Conservation (phyloP, 2,888 invertebrate genomes). For the Andrena minutula region DNA sequence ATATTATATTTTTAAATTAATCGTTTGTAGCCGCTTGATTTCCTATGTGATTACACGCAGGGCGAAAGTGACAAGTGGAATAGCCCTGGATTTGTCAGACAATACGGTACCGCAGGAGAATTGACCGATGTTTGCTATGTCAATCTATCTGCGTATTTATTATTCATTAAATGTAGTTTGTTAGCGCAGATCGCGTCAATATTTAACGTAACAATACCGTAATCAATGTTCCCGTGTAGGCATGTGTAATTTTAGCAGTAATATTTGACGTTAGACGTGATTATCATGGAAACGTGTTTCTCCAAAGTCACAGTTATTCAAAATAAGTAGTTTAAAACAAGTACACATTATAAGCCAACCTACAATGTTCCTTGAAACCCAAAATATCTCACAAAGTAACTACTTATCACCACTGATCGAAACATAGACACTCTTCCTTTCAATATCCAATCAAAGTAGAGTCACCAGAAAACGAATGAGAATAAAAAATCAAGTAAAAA, state of each 20-base stretch:
- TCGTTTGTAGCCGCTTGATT: no score
- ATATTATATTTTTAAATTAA: no score
- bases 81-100: slow-evolving; percentile 10
- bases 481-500: no score
- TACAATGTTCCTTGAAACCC: no score
- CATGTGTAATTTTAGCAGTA: neutral
- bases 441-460: no score
- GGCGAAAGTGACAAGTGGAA: neutral
- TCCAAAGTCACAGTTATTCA: neutral
- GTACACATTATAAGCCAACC: no score
- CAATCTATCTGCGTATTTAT: slow-evolving; percentile 7
- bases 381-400: no score
- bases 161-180: slow-evolving; percentile 8
- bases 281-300: neutral
- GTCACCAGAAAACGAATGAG: no score
- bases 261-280: neutral
- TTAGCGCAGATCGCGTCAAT: neutral
- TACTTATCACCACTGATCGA: no score
- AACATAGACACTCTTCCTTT: no score
- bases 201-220: slow-evolving; percentile 8
- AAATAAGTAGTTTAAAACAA: neutral
- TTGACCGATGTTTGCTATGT: neutral
- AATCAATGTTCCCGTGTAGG: neutral
- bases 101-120: neutral
- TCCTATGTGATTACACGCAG: neutral